phyloP scores from a whole-genome alignment of 1,140 invertebrate species.

The Zaprionus ornatus region DNA sequence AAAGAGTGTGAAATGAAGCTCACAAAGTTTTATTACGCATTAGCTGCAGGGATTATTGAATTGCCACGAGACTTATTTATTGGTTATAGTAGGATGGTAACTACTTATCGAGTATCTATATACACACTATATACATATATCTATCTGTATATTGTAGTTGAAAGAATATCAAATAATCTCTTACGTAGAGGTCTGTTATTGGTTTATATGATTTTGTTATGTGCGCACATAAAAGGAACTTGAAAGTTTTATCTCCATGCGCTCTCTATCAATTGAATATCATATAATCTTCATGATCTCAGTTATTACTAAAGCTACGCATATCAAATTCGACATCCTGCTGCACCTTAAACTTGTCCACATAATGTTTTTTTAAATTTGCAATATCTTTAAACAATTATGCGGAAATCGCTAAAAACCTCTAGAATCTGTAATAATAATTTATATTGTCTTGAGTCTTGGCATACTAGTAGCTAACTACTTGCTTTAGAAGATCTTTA shows the following conservation, averaged over 20 bases:
- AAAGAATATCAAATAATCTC: too few relatives aligned
- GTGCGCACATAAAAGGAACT: background rate
- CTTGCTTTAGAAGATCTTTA: background rate
- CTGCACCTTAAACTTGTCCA: background rate
- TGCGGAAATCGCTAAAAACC: background rate
- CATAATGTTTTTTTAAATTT: background rate
- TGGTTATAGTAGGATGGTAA: accelerated
- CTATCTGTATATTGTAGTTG: too few relatives aligned
- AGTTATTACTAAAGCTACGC: background rate
- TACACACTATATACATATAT: too few relatives aligned
- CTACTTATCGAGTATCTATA: too few relatives aligned
- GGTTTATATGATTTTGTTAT: too few relatives aligned
- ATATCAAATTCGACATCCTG: background rate
- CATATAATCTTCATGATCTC: background rate
- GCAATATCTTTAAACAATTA: background rate
- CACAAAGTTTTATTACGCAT: background rate
- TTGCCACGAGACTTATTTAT: background rate
- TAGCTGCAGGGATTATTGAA: background rate
- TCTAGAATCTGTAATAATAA: background rate
- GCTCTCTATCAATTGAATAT: background rate
- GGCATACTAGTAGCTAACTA: background rate
- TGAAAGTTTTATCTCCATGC: background rate
- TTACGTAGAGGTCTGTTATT: too few relatives aligned
- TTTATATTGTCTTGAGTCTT: background rate
- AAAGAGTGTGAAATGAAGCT: background rate